Percentiles rank a stretch among this genome's conserved stretches.
phyloP scores from a whole-genome alignment of 1,140 invertebrate species.

The Ceratosolen solmsi region DNA sequence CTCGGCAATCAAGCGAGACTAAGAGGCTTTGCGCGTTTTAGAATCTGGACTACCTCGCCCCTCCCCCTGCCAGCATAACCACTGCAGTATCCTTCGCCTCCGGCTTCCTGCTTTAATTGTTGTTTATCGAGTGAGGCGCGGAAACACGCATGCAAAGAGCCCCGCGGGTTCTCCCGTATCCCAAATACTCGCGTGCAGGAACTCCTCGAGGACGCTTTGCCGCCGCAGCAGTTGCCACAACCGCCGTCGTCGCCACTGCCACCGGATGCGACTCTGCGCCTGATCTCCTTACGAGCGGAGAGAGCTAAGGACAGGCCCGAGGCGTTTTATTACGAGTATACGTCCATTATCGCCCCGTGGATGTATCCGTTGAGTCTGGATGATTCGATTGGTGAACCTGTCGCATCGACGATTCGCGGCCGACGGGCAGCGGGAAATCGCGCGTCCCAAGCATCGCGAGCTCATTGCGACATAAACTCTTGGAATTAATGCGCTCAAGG shows the following conservation, averaged over 20 bases:
- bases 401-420: neutral
- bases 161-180: slow-evolving; percentile 1
- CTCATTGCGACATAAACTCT: neutral
- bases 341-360: neutral
- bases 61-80: neutral
- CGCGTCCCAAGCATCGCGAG: neutral
- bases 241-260: neutral
- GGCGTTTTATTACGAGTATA: neutral
- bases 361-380: neutral
- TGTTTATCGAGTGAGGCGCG: slow-evolving; percentile 57
- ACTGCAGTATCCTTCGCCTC: neutral
- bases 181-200: slow-evolving; percentile 42
- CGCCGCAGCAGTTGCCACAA: too few relatives aligned
- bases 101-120: slow-evolving; percentile 58
- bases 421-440: neutral
- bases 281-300: slow-evolving; percentile 35
- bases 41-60: slow-evolving; percentile 5
- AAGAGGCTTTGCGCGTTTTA: slow-evolving; percentile 58
- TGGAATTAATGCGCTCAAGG: too few relatives aligned
- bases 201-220: too few relatives aligned
- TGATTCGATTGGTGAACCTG: neutral
- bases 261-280: neutral
- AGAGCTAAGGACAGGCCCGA: neutral
- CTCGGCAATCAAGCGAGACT: slow-evolving; percentile 60
- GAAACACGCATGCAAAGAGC: slow-evolving; percentile 32